Evolutionary conservation across 2,113 vertebrate genomes (phyloP).

Genomic region (Scolopax mira): DNA sequence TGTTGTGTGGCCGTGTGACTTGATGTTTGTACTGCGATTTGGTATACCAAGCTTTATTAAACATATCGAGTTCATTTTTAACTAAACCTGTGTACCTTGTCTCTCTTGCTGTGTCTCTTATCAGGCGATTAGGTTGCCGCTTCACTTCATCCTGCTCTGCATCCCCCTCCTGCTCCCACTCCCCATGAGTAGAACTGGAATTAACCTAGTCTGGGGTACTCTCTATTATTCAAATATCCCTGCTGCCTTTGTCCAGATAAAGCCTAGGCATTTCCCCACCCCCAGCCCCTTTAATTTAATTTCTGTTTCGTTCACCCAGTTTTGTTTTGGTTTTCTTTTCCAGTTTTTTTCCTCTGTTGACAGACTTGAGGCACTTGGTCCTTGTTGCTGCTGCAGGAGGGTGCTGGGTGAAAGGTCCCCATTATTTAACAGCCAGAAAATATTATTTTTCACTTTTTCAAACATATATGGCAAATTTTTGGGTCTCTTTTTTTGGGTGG

Average conservation of each 20-base stretch:
- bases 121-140: slow-evolving; percentile 78
- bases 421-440: background rate
- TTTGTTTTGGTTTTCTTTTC: background rate
- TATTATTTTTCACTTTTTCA: background rate
- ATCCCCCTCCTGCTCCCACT: slow-evolving; percentile 59
- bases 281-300: background rate
- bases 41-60: slow-evolving; percentile 96
- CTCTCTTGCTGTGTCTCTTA: slow-evolving; percentile 93
- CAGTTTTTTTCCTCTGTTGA: background rate
- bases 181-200: slow-evolving; percentile 62
- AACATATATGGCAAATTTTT: rapidly evolving
- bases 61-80: slow-evolving; percentile 92
- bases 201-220: slow-evolving; percentile 63
- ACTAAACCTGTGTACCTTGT: slow-evolving; percentile 95
- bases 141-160: slow-evolving; percentile 80
- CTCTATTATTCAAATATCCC: slow-evolving; percentile 96
- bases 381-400: background rate
- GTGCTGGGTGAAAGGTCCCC: background rate
- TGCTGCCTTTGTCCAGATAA: slow-evolving; percentile 66
- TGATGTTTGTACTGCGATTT: slow-evolving; percentile 93
- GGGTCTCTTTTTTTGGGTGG: background rate
- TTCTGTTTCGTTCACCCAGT: background rate
- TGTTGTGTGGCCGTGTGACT: slow-evolving; percentile 88
- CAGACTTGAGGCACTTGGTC: background rate
- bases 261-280: background rate